Base-by-base conservation (phyloP, 1,140 invertebrate genomes). In the Atta colombica region DNA sequence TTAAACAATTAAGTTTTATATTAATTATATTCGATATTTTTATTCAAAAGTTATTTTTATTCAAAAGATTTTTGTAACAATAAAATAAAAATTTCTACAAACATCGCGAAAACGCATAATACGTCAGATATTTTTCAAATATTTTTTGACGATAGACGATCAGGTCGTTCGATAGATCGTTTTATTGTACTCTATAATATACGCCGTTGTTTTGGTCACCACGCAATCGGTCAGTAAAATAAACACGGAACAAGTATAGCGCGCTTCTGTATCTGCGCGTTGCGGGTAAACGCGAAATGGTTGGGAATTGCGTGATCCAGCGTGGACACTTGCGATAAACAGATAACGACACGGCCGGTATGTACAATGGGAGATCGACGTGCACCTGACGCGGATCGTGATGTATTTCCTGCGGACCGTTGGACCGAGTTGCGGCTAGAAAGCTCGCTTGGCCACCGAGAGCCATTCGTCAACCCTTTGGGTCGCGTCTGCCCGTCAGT, bases 391-490 rank as follows among this genome's bases (percentile, higher is more conserved):
- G 80, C 68, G 87, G 85, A 91, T 90, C 88, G 91, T 86, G 85
- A 86, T 81, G 85, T 80, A 75, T 84, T 87, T 87, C 86, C 86
- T 87, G 80, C 78, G 86, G 77, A 84, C 53, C 86, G 86, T 55
- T 82, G 77, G 65, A 53, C 77, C 66, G 85, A 69, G 77, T 81
- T 88, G 82, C 60, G 84, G 80, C 88, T 72, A 66, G 69, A 80
- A 78, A 39, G 86, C 74, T 87, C 68, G 86, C 49, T 80, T 75
- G 55, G 60, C 77, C 75, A 85, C 85, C 84, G 77, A 92, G 88
- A 86, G 85, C 87, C 89, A 91, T 91, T 87, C 87, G 89, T 90
- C 90, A 91, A 89, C 86, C 91, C 88, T 92, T 85, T 91, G 87
- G 90, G 87, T 91, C 90, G 85, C 87, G 90, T 91, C 89, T 87